Conservation (phyloP, 2,888 invertebrate genomes). For the Halictus quadricinctus region DNA sequence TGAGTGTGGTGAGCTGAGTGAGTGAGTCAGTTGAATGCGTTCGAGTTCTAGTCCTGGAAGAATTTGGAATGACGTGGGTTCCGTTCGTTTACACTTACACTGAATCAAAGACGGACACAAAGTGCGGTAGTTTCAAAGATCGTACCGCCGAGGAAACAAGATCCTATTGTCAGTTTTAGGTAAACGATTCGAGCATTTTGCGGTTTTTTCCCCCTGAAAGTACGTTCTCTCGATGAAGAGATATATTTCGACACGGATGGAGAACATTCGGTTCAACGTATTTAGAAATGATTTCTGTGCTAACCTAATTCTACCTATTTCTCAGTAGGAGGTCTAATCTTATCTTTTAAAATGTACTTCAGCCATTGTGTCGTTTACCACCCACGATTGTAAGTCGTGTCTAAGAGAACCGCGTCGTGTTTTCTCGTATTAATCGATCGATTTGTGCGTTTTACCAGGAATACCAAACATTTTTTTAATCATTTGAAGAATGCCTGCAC, state of each 20-base stretch:
- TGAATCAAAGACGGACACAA: constrained; percentile 42
- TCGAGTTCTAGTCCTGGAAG: background rate
- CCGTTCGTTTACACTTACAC: constrained; percentile 28
- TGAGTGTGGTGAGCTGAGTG: too few relatives aligned
- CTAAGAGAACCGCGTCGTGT: background rate
- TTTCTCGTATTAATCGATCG: background rate
- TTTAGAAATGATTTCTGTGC: constrained; percentile 21
- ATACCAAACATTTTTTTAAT: constrained; percentile 24
- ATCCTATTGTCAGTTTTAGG: constrained; percentile 42
- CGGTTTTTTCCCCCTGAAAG: background rate
- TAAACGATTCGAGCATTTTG: constrained; percentile 19
- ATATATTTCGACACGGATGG: background rate
- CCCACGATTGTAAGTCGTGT: background rate
- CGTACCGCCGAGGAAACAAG: background rate
- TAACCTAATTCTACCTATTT: constrained; percentile 43
- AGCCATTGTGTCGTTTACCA: constrained; percentile 27
- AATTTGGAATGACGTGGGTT: constrained; percentile 50
- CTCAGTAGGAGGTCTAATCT: constrained; percentile 49
- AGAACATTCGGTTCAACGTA: background rate
- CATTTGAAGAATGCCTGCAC: constrained; percentile 83
- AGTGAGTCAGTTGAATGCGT: background rate
- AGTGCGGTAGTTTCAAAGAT: constrained; percentile 59
- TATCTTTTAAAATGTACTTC: constrained; percentile 48
- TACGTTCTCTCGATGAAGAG: background rate
- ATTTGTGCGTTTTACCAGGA: constrained; percentile 10